Evolutionary conservation across 2,797 vertebrate species (phyloP), one percentile per base, ranked within the genome.

Genomic region (Clarias pachynema): DNA sequence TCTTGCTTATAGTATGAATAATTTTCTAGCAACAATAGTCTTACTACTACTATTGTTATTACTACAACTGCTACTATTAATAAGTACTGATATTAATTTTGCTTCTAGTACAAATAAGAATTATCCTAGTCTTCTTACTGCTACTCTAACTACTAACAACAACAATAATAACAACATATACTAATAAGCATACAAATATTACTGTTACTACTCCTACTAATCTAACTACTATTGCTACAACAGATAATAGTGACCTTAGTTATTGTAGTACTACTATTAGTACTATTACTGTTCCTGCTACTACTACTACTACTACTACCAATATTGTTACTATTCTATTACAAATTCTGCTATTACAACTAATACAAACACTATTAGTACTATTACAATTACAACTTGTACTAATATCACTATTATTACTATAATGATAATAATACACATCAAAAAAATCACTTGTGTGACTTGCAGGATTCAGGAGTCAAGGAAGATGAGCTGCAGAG

Each of bases 401-500:
- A 4, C 20, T 70, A 37, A 20, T 70, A 12, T 1, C 4, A 22
- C 5, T 34, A 20, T 2, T 68, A 34, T 6, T 37, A 40, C 8
- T 70, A 14, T 66, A 7, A 70, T 8, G 12, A 3, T 1, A 24
- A 9, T 9, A 16, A n/a, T n/a, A n/a, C 24, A 12, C 12, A 15
- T 6, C n/a, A 37, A 72, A n/a, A 1, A 4, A 73, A 73, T n/a
- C 6, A 9, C 72, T 56, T 57, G 31, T 60, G 31, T 79, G 31
- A 62, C 5, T 24, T 66, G 8, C 75, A 96, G 98, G 98, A 99
- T 93, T 95, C 95, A 49, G 97, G 97, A 12, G 96, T 99, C 82
- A 99, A 99, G 90, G 98, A 99, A 93, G 98, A 99, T 59, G 98
- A 99, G 91, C 94, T 99, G 16, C 98, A 99, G 93, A 97, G 97